phyloP scores from a whole-genome alignment of 2,797 vertebrate species.

The Pseudomugil tenellus region DNA sequence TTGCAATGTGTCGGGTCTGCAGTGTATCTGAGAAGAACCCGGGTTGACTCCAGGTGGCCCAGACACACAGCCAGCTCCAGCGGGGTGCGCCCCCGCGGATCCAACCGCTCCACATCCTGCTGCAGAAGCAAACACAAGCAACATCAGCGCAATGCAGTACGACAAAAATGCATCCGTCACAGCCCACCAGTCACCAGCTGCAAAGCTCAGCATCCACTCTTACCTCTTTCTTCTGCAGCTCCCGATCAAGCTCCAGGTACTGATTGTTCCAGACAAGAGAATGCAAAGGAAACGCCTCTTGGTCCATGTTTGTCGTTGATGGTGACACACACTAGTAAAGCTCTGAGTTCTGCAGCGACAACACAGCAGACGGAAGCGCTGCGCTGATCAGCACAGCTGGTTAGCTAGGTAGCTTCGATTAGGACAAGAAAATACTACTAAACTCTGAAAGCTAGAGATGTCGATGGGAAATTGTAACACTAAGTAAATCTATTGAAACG shows the following conservation, averaged over 20 bases:
- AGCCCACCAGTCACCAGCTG: neutral
- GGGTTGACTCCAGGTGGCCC: conserved; percentile 91
- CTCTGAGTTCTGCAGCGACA: conserved; percentile 47
- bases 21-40: conserved; percentile 89
- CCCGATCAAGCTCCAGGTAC: conserved; percentile 90
- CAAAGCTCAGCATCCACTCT: conserved; percentile 13
- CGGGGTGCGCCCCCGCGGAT: conserved; percentile 90
- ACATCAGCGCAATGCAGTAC: conserved; percentile 66
- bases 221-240: conserved; percentile 89
- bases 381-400: conserved; percentile 38
- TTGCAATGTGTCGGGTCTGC: conserved; percentile 89
- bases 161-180: conserved; percentile 36
- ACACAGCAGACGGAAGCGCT: conserved; percentile 6
- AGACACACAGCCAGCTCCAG: conserved; percentile 93
- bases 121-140: conserved; percentile 62
- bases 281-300: conserved; percentile 89
- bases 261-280: conserved; percentile 92
- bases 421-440: conserved; percentile 12
- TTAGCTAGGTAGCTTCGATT: conserved; percentile 43
- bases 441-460: conserved; percentile 20
- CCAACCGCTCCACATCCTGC: conserved; percentile 88
- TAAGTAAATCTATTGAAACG: neutral
- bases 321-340: conserved; percentile 23
- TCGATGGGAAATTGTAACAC: conserved; percentile 21
- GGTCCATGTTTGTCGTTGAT: conserved; percentile 73